Base-by-base conservation (phyloP, 2,888 invertebrate species). In the Allophyes oxyacanthae region DNA sequence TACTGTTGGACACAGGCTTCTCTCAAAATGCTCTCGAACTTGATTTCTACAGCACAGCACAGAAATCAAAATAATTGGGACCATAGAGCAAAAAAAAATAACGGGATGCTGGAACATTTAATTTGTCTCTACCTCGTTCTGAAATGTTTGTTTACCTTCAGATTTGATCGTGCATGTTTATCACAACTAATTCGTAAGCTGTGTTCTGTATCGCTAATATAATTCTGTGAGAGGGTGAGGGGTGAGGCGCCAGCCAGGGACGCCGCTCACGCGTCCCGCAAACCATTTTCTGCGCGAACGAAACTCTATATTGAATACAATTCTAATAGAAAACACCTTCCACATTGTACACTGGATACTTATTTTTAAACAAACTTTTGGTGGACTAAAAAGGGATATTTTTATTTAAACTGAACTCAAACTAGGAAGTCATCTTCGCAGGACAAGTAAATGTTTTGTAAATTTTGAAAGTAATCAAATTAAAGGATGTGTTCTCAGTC, bases 231-330 rank as follows among this genome's bases (percentile, higher is more conserved):
- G 67, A 71, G 59, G 33, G 59, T 45, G 30, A 14, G 37, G 56
- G 57, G 46, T 28, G 59, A 52, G 69, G 57, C 53, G 68, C 62
- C 62, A 60, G 38, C 32, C 36, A 43, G 52, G 64, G 57, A 62
- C 67, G 72, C 77, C 82, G 72, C 80, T 85, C 87, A 84, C 85
- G 85, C 88, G 85, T 83, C 79, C 77, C 79, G 71, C 81, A 79
- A 20, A 77, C 84, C 83, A 90, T 91, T 91, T 91, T 91, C 90
- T 90, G 91, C 90, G 84, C 88, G 85, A 91, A 80, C 83, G 87
- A 72, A 89, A 82, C 86, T 82, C 84, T 83, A 84, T 89, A 90
- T 90, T 90, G 91, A 86, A 90, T 86, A 83, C 87, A 83, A 85
- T 85, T 86, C 82, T 87, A 88, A 85, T 83, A 82, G 82, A 84